Conservation (phyloP, 2,888 invertebrate species). For the Teleogryllus oceanicus region DNA sequence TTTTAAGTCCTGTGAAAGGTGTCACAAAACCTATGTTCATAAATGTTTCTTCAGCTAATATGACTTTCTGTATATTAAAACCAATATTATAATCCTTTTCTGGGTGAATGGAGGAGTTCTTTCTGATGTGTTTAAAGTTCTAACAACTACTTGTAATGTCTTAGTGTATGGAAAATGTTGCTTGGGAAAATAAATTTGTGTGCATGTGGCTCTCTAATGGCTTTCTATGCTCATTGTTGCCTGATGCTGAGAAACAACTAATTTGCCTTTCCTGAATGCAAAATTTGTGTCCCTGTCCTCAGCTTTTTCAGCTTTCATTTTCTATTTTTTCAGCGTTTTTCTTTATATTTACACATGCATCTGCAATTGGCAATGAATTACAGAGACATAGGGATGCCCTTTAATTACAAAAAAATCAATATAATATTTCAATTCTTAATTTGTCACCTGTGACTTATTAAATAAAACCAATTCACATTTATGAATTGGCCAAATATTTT, state of each 20-base stretch:
- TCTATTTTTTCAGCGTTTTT: not conserved
- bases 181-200: constrained; percentile 37
- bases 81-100: not conserved
- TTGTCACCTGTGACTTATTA: too few species aligned
- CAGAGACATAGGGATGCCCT: not conserved
- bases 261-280: constrained; percentile 25
- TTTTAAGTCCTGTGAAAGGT: too few species aligned
- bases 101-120: not conserved
- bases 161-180: constrained; percentile 35
- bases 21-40: not conserved
- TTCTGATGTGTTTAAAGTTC: not conserved
- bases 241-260: constrained; percentile 22
- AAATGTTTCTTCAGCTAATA: constrained; percentile 19
- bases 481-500: too few species aligned
- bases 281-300: constrained; percentile 22
- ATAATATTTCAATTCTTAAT: too few species aligned
- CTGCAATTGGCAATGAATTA: not conserved
- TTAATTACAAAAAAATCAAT: too few species aligned
- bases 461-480: too few species aligned
- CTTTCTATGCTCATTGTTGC: constrained; percentile 30
- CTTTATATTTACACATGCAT: too few species aligned
- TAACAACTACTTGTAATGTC: constrained; percentile 28
- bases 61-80: not conserved
- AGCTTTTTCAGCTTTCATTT: constrained; percentile 26
- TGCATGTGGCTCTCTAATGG: constrained; percentile 36